These are phyloP conservation scores for Volucella inanis DNA, from an alignment of 2,888 invertebrate species.

Conservation along the genomic window DNA sequence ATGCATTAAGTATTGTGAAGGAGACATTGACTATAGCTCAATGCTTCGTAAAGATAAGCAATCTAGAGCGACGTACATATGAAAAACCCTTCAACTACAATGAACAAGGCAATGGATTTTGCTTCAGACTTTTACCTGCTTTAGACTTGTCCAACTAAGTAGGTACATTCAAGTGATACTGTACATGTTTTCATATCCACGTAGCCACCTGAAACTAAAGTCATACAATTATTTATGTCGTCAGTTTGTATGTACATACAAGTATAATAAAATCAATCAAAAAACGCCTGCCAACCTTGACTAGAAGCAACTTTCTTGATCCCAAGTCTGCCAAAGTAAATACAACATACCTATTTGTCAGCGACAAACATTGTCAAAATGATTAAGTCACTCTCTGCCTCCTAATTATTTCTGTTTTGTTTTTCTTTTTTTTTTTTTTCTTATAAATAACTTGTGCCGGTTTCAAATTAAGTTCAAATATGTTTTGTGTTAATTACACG, in stretches of 20 bases:
- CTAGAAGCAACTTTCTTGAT: constrained; percentile 22
- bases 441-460: constrained; percentile 31
- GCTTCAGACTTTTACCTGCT: too few species aligned
- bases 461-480: constrained; percentile 16
- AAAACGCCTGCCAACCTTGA: constrained; percentile 26
- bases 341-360: constrained; percentile 25
- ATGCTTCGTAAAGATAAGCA: too few species aligned
- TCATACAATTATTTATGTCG: background rate
- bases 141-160: too few species aligned
- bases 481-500: constrained; percentile 36
- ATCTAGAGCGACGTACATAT: too few species aligned
- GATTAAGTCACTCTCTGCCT: constrained; percentile 23
- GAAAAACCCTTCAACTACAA: too few species aligned
- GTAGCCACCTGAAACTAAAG: background rate
- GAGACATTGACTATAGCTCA: too few species aligned
- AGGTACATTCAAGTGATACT: too few species aligned
- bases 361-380: constrained; percentile 39
- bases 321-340: constrained; percentile 28
- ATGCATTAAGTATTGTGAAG: too few species aligned
- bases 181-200: background rate
- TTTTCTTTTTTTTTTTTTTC: background rate
- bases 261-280: constrained; percentile 55
- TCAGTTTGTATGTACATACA: background rate
- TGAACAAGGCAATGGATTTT: too few species aligned
- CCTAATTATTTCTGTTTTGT: too few species aligned